Conservation (phyloP, 2,888 invertebrate species). For the Gymnocheta viridis region DNA sequence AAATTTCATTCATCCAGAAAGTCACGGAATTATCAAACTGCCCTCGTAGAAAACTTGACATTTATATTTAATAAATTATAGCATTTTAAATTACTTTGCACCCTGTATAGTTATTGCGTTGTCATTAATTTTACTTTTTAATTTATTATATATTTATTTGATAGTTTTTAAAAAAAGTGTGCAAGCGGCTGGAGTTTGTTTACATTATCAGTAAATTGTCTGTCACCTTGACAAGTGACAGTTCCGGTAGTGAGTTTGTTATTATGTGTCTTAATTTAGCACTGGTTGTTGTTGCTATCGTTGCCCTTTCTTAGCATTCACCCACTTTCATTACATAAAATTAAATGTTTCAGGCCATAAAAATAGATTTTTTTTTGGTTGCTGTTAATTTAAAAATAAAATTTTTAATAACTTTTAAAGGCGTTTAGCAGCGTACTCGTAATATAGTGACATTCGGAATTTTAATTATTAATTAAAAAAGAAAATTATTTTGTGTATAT, state of each 20-base stretch:
- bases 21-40: too few species aligned
- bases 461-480: not conserved
- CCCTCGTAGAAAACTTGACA: too few species aligned
- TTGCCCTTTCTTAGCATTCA: slow-evolving; percentile 13
- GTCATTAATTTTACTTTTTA: slow-evolving; percentile 39
- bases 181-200: slow-evolving; percentile 4
- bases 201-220: slow-evolving; percentile 59
- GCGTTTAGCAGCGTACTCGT: not conserved
- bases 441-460: not conserved
- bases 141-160: not conserved
- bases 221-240: slow-evolving; percentile 64
- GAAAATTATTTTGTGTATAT: not conserved
- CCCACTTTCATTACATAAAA: slow-evolving; percentile 3
- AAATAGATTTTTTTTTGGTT: not conserved
- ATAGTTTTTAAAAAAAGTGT: not conserved
- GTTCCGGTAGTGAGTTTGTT: slow-evolving; percentile 22
- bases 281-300: slow-evolving; percentile 1
- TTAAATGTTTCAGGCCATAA: not conserved
- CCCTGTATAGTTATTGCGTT: not conserved
- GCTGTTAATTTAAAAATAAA: not conserved
- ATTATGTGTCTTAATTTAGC: not conserved
- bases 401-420: not conserved
- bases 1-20: too few species aligned
- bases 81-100: not conserved
- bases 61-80: not conserved